These are phyloP conservation scores for Neogobius melanostomus DNA, from an alignment of 2,113 vertebrate species.

Conservation along the genomic window DNA sequence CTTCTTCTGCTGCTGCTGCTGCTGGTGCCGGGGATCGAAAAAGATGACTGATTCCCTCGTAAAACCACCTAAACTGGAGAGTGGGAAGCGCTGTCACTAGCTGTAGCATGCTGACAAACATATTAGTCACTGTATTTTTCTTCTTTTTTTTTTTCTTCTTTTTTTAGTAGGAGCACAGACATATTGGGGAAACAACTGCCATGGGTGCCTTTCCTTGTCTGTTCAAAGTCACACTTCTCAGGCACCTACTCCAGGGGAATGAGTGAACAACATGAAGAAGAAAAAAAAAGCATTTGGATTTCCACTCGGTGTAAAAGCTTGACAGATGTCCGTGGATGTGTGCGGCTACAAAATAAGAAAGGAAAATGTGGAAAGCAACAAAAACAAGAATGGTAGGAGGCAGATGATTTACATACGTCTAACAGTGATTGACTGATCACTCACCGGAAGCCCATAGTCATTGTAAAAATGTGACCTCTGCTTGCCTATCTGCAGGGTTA, in stretches of 20 bases:
- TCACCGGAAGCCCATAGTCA: no score
- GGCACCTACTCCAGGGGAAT: slow-evolving; percentile 61
- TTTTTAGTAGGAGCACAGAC: slow-evolving; percentile 1
- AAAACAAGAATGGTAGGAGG: not conserved
- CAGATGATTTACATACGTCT: not conserved
- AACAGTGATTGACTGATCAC: no score
- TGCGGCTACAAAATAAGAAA: slow-evolving; percentile 19
- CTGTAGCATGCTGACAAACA: slow-evolving; percentile 62
- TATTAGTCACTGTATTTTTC: slow-evolving; percentile 53
- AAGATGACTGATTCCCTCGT: slow-evolving; percentile 62
- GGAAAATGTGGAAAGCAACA: not conserved
- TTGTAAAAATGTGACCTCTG: no score
- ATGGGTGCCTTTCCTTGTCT: slow-evolving; percentile 23
- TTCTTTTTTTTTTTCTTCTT: slow-evolving; percentile 15
- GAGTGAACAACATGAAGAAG: slow-evolving; percentile 51
- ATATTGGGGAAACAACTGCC: slow-evolving; percentile 21
- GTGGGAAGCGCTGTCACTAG: slow-evolving; percentile 43
- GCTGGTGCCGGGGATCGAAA: slow-evolving; percentile 53
- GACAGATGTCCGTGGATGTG: slow-evolving; percentile 60
- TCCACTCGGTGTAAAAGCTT: slow-evolving; percentile 60
- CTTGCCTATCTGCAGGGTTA: no score
- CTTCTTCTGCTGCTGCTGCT: slow-evolving; percentile 30
- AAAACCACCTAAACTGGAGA: slow-evolving; percentile 60
- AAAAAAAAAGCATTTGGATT: slow-evolving; percentile 61
- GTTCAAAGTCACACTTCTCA: slow-evolving; percentile 66